These are phyloP conservation scores for Acronicta psi DNA, from an alignment of 2,888 invertebrate genomes.

Conservation along the genomic window DNA sequence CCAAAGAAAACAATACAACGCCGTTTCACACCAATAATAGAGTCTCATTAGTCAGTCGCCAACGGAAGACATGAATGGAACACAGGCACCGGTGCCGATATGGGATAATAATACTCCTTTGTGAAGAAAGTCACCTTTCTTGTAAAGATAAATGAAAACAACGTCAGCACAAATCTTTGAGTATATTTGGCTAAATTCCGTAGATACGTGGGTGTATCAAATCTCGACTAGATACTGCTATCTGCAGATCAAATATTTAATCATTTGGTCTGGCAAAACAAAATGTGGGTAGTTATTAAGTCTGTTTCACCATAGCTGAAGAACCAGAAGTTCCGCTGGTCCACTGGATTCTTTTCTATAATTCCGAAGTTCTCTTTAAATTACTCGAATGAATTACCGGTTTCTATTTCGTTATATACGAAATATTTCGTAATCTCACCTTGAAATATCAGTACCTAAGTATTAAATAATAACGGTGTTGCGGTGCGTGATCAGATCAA, in stretches of 20 bases:
- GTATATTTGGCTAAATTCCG: constrained; percentile 18
- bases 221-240: constrained; percentile 30
- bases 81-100: constrained; percentile 28
- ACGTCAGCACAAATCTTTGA: constrained; percentile 7
- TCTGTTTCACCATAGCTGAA: background rate
- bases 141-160: constrained; percentile 23
- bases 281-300: background rate
- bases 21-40: constrained; percentile 54
- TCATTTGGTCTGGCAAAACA: constrained; percentile 16
- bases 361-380: constrained; percentile 2
- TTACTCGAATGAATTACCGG: constrained; percentile 13
- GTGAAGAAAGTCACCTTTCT: constrained; percentile 39
- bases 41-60: constrained; percentile 54
- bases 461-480: constrained; percentile 19
- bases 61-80: constrained; percentile 50
- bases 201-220: constrained; percentile 16
- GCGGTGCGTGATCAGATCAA: constrained; percentile 35
- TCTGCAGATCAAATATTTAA: constrained; percentile 12
- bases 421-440: constrained; percentile 25
- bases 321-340: background rate
- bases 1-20: constrained; percentile 51
- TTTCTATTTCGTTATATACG: constrained; percentile 20
- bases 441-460: constrained; percentile 24
- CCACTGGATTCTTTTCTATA: too few relatives aligned
- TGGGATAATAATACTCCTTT: constrained; percentile 41